Evolutionary conservation across 2,797 vertebrate species (phyloP).

Genomic region (Tympanoctomys barrerae): DNA sequence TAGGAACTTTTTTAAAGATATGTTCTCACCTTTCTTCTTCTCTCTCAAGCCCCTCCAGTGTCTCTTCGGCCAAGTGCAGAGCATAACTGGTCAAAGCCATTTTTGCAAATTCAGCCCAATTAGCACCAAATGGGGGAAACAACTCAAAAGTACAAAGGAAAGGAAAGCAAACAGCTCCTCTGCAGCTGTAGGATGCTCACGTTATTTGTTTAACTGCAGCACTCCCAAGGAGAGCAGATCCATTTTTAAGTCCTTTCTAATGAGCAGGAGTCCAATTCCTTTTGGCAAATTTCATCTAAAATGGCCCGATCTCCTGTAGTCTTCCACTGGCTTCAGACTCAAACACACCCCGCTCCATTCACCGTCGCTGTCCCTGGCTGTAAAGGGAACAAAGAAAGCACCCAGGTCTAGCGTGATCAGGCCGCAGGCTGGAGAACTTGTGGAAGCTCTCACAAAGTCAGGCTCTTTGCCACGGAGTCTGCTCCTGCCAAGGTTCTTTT

Average conservation of each 20-base stretch:
- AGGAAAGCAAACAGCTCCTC: slow-evolving; percentile 65
- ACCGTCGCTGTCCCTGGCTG: accelerated
- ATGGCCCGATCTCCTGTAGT: not conserved
- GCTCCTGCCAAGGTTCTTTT: not conserved
- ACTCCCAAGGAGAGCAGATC: slow-evolving; percentile 46
- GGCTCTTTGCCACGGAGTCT: too few species aligned
- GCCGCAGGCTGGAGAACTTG: not conserved
- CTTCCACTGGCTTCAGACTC: not conserved
- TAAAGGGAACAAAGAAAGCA: not conserved
- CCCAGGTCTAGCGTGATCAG: not conserved
- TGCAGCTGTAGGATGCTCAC: not conserved
- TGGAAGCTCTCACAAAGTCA: not conserved
- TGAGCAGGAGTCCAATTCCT: slow-evolving; percentile 37
- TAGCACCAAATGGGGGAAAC: slow-evolving; percentile 39
- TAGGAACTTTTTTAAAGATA: not conserved
- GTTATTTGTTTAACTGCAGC: slow-evolving; percentile 48
- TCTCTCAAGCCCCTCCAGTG: slow-evolving; percentile 57
- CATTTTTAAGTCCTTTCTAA: slow-evolving; percentile 42
- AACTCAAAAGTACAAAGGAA: not conserved
- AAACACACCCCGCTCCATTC: accelerated
- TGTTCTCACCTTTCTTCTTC: not conserved
- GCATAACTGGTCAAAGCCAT: slow-evolving; percentile 53
- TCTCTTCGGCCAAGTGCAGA: slow-evolving; percentile 60
- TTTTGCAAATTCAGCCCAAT: slow-evolving; percentile 55
- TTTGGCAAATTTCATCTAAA: slow-evolving; percentile 4